Evolutionary conservation across 2,113 vertebrate genomes (phyloP), one percentile per base, ranked within the genome.

Genomic region (Osmerus eperlanus): DNA sequence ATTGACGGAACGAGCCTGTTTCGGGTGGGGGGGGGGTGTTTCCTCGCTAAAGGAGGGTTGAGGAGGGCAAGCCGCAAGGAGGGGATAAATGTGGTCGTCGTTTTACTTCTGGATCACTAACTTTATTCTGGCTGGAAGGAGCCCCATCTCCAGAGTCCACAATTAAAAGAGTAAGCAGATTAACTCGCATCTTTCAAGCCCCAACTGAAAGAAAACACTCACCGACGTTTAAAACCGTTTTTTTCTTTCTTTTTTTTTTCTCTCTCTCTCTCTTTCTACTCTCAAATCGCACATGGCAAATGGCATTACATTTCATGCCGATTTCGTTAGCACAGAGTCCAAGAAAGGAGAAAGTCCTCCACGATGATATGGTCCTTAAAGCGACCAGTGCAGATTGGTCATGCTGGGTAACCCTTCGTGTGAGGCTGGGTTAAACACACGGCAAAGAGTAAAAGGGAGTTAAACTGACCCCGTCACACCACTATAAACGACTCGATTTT

Each of bases 81-180:
- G 91, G 92, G 91, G 92, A 93, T 89, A 95, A 89, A 90, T 91
- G 89, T 87, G 89, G 93, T 91, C 92, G 92, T 93, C 91, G 90
- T 85, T 93, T 94, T 91, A 88, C 80, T 93, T 92, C 92, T 85
- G 94, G 94, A 94, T 94, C 94, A 95, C 88, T 88, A 90, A 90
- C 78, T 86, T 85, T 87, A 91, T 95, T 95, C 91, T 90, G 89
- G 81, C 83, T 66, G 80, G 84, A 86, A 86, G 88, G 83, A 89
- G 85, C 86, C 88, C 91, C 88, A 83, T 83, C 87, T 84, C 91
- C 83, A 85, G 79, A 74, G 68, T 76, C 70, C 81, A 85, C 90
- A 89, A 92, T 92, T 93, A 94, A 93, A 95, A 91, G 91, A 91
- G 90, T 91, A 90, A 87, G 91, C 82, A 90, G 90, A 93, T 90